These are phyloP conservation scores for Plectropomus leopardus DNA, from an alignment of 2,113 vertebrate genomes.

Conservation along the genomic window DNA sequence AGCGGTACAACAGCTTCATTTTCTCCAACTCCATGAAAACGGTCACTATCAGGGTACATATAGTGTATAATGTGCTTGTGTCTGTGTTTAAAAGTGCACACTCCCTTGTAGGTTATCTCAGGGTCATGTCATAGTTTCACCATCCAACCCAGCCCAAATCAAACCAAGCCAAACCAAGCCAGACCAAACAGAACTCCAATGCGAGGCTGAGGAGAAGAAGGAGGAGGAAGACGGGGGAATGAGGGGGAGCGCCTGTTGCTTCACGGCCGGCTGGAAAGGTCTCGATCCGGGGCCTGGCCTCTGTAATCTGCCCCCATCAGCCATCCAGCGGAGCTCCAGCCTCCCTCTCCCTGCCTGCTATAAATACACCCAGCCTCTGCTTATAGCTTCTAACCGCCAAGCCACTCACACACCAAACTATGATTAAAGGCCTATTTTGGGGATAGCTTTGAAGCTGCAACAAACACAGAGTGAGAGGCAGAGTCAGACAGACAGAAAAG, in stretches of 20 bases:
- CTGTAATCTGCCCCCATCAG: slow-evolving; percentile 66
- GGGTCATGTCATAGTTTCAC: slow-evolving; percentile 21
- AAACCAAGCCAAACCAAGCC: background rate
- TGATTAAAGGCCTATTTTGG: slow-evolving; percentile 87
- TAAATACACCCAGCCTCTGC: slow-evolving; percentile 84
- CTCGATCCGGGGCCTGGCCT: slow-evolving; percentile 45
- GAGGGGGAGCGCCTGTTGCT: slow-evolving; percentile 32
- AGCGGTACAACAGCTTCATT: no score
- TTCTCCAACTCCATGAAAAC: no score
- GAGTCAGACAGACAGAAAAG: slow-evolving; percentile 51
- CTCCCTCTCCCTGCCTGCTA: slow-evolving; percentile 70
- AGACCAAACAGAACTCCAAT: slow-evolving; percentile 23
- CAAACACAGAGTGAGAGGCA: slow-evolving; percentile 53
- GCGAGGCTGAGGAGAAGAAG: slow-evolving; percentile 9
- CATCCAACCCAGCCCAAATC: slow-evolving; percentile 12
- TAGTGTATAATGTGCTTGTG: background rate
- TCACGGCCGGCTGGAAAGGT: slow-evolving; percentile 51
- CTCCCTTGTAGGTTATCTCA: slow-evolving; percentile 4
- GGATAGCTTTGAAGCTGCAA: slow-evolving; percentile 81
- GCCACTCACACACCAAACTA: slow-evolving; percentile 80
- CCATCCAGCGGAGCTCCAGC: slow-evolving; percentile 55
- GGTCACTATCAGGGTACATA: background rate
- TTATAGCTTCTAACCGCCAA: slow-evolving; percentile 83
- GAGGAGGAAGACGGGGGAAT: background rate
- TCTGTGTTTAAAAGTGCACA: background rate